phyloP scores from a whole-genome alignment of 2,797 vertebrate genomes.

The Acestrorhynchus altus region DNA sequence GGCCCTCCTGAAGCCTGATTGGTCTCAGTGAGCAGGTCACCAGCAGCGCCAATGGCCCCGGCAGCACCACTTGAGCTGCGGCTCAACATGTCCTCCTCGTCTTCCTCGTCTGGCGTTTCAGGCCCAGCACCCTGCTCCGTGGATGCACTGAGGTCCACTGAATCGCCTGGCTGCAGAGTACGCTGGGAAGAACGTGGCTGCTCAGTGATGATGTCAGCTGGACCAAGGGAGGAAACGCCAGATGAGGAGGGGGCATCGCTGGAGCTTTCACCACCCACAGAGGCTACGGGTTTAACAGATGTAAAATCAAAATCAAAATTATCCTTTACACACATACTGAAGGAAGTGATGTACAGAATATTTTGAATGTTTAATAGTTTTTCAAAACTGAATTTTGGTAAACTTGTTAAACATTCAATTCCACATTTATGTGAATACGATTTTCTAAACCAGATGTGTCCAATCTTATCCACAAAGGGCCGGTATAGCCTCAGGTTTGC shows the following conservation, averaged over 20 bases:
- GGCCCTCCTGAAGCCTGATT: constrained; percentile 83
- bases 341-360: too few relatives aligned
- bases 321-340: not conserved
- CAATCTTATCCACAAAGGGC: too few relatives aligned
- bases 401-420: too few relatives aligned
- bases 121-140: constrained; percentile 80
- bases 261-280: constrained; percentile 77
- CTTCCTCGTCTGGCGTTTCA: constrained; percentile 77
- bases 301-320: not conserved
- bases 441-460: too few relatives aligned
- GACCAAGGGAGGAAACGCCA: constrained; percentile 76
- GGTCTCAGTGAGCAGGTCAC: constrained; percentile 73
- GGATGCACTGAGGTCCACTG: constrained; percentile 82
- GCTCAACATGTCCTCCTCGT: constrained; percentile 89
- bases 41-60: constrained; percentile 78
- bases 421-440: too few relatives aligned
- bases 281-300: constrained; percentile 67
- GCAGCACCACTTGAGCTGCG: constrained; percentile 84
- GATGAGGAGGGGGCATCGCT: constrained; percentile 75
- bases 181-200: constrained; percentile 95
- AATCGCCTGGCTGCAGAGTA: constrained; percentile 88
- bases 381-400: too few relatives aligned
- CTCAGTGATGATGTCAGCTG: constrained; percentile 94
- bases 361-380: too few relatives aligned
- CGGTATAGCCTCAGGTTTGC: too few relatives aligned